phyloP scores from a whole-genome alignment of 2,888 invertebrate species.

The Aporophyla lueneburgensis region DNA sequence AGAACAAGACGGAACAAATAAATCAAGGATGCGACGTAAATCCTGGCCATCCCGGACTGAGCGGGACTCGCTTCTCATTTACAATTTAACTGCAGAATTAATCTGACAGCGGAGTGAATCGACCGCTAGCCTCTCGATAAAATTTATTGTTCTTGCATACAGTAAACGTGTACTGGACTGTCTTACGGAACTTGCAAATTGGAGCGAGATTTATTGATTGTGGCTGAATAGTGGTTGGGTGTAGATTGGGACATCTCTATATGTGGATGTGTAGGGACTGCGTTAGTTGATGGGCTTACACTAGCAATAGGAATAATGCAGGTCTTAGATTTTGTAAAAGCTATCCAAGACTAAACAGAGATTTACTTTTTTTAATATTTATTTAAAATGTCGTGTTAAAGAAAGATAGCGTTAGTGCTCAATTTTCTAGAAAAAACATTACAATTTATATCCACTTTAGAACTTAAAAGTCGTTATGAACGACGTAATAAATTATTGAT shows the following conservation, averaged over 20 bases:
- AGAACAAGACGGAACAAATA: constrained; percentile 61
- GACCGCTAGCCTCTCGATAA: constrained; percentile 54
- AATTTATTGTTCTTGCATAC: constrained; percentile 64
- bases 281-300: neutral
- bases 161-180: constrained; percentile 28
- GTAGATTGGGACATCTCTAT: neutral
- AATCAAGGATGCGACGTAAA: constrained; percentile 63
- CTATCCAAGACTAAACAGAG: neutral
- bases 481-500: neutral
- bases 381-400: neutral
- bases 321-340: neutral
- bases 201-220: constrained; percentile 59
- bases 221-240: constrained; percentile 18
- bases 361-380: too few relatives aligned
- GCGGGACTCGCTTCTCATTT: constrained; percentile 59
- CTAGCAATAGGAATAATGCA: neutral
- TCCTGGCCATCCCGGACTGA: constrained; percentile 40
- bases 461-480: neutral
- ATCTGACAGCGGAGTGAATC: constrained; percentile 63
- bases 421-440: neutral
- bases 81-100: constrained; percentile 67
- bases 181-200: constrained; percentile 52
- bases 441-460: neutral
- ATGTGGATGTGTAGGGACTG: neutral
- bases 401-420: neutral